A percentile compares a stretch with the other conserved stretches of the same genome.
These are phyloP conservation scores for Pseudoips prasinana DNA, from an alignment of 2,888 invertebrate genomes.

Conservation along the genomic window DNA sequence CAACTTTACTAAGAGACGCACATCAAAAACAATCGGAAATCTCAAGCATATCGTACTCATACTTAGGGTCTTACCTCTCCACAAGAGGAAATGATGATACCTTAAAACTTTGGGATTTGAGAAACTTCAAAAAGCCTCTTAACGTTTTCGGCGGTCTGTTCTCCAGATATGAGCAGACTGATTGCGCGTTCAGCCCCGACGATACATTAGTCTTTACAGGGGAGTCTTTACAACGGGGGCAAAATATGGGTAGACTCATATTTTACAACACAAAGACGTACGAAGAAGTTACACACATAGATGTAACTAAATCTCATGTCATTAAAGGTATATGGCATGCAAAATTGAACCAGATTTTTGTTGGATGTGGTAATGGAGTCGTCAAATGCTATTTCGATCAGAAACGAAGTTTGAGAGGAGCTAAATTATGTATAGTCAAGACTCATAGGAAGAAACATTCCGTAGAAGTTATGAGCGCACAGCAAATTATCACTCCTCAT, in stretches of 20 bases:
- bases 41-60: conserved; percentile 93
- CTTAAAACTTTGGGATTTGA: conserved; percentile 96
- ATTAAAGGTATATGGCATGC: conserved; percentile 98
- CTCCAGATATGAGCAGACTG: conserved; percentile 92
- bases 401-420: conserved; percentile 92
- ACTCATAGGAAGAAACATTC: conserved; percentile 89
- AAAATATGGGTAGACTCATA: conserved; percentile 85
- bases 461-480: conserved; percentile 92
- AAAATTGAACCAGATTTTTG: conserved; percentile 97
- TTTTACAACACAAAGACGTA: conserved; percentile 92
- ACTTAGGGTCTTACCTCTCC: conserved; percentile 89
- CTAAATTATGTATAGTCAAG: conserved; percentile 93
- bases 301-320: conserved; percentile 90
- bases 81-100: conserved; percentile 96
- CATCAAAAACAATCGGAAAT: conserved; percentile 92
- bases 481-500: conserved; percentile 98
- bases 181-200: conserved; percentile 95
- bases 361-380: conserved; percentile 94
- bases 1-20: conserved; percentile 88
- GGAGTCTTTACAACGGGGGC: conserved; percentile 87
- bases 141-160: conserved; percentile 86
- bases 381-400: conserved; percentile 96
- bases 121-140: conserved; percentile 90
- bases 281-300: conserved; percentile 86
- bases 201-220: conserved; percentile 95